These are phyloP conservation scores for Trichomalopsis sarcophagae DNA, from an alignment of 1,140 invertebrate genomes.

Conservation along the genomic window DNA sequence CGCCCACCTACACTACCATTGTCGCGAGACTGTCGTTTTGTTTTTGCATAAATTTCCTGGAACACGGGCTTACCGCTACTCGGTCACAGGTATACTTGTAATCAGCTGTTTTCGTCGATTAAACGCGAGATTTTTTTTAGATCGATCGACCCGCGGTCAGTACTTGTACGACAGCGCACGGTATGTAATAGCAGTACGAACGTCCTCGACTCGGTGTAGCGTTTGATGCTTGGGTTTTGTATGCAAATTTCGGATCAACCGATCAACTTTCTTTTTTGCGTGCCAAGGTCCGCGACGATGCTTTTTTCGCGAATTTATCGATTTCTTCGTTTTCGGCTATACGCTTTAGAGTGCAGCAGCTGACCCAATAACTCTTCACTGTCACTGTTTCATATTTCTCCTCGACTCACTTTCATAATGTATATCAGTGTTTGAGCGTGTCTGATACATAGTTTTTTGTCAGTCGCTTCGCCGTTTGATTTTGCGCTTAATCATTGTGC, in stretches of 20 bases:
- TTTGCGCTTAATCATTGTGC: background rate
- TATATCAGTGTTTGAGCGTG: background rate
- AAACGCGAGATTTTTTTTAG: background rate
- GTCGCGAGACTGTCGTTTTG: background rate
- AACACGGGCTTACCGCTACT: background rate
- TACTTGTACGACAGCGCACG: no score
- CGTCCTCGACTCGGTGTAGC: background rate
- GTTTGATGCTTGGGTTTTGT: background rate
- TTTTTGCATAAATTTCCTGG: background rate
- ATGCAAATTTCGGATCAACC: background rate
- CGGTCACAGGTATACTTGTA: no score
- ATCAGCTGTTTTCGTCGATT: conserved; percentile 3
- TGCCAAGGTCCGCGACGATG: background rate
- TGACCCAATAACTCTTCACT: background rate
- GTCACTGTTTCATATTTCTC: no score
- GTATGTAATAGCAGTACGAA: background rate
- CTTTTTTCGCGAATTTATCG: background rate
- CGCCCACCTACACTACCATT: no score
- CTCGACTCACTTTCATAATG: background rate
- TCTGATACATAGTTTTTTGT: background rate
- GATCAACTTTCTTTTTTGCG: background rate
- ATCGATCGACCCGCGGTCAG: background rate
- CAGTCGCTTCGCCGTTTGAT: background rate
- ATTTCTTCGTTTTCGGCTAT: background rate
- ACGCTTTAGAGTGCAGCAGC: background rate